These are phyloP conservation scores for Bombyx mandarina DNA, from an alignment of 1,140 invertebrate species.

Conservation along the genomic window DNA sequence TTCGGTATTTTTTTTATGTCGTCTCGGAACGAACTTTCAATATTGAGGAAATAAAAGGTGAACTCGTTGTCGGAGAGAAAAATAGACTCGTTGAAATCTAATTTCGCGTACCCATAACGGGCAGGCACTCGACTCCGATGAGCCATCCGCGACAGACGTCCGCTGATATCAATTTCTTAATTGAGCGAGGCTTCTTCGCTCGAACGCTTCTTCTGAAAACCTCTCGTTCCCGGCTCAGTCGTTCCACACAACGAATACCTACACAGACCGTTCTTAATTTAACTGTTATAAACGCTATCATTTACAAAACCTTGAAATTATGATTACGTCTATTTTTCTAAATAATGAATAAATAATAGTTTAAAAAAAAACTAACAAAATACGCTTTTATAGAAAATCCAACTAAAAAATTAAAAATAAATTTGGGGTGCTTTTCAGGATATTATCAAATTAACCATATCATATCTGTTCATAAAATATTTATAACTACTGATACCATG, in stretches of 20 bases:
- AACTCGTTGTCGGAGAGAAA: conserved; percentile 38
- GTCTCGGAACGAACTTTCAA: conserved; percentile 17
- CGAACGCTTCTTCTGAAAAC: conserved; percentile 29
- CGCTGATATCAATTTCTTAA: conserved; percentile 66
- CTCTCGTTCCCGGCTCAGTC: conserved; percentile 13
- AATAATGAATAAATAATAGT: no score
- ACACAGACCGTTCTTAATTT: neutral
- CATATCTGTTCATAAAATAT: no score
- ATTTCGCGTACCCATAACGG: conserved; percentile 68
- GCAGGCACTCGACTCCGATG: conserved; percentile 57
- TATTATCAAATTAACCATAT: no score
- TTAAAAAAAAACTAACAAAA: no score
- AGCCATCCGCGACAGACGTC: conserved; percentile 60
- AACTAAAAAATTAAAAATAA: no score
- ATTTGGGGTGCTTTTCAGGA: no score
- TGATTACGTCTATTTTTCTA: no score
- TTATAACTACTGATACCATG: no score
- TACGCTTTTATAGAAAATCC: no score
- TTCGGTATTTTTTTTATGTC: no score
- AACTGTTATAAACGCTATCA: conserved; percentile 2
- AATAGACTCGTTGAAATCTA: conserved; percentile 71
- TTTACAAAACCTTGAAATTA: conserved; percentile 1
- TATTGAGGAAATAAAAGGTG: conserved; percentile 42
- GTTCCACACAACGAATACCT: conserved; percentile 5
- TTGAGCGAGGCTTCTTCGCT: conserved; percentile 46